Evolutionary conservation across 2,797 vertebrate genomes (phyloP).

Genomic region (Epinephelus coioides): DNA sequence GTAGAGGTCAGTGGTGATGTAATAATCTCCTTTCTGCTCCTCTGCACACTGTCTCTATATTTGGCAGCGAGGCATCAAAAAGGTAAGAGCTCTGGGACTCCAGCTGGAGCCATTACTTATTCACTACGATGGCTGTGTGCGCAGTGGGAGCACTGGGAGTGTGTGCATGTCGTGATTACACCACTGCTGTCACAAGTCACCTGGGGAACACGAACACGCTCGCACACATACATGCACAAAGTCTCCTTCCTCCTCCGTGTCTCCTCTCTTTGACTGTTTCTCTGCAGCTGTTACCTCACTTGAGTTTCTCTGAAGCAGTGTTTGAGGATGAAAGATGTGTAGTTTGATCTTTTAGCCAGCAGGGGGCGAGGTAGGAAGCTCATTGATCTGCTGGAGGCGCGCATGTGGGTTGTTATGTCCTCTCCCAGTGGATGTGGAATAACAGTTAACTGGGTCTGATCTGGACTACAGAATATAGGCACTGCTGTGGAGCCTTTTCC

Average conservation of each 20-base stretch:
- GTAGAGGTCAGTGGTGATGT: constrained; percentile 54
- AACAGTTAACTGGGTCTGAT: not conserved
- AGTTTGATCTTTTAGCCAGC: constrained; percentile 10
- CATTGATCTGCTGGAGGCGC: not conserved
- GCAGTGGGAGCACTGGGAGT: constrained; percentile 24
- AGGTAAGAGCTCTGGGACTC: constrained; percentile 55
- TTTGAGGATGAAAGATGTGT: not conserved
- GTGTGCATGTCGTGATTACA: constrained; percentile 9
- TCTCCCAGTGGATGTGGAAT: not conserved
- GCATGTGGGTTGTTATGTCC: not conserved
- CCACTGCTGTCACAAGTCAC: constrained; percentile 39
- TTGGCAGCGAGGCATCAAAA: constrained; percentile 61
- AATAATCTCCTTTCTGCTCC: constrained; percentile 50
- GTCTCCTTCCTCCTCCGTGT: not conserved
- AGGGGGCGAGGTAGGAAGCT: not conserved
- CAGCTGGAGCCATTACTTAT: constrained; percentile 73
- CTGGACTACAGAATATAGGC: no score
- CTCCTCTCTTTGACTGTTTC: not conserved
- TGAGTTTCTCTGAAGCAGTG: not conserved
- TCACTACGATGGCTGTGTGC: constrained; percentile 60
- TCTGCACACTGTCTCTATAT: constrained; percentile 52
- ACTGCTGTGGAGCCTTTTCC: no score
- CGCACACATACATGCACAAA: constrained; percentile 8
- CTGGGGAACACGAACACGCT: not conserved
- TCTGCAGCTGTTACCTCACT: not conserved